Base-by-base conservation (phyloP, 2,113 vertebrate genomes). In the Brachyhypopomus gauderio region DNA sequence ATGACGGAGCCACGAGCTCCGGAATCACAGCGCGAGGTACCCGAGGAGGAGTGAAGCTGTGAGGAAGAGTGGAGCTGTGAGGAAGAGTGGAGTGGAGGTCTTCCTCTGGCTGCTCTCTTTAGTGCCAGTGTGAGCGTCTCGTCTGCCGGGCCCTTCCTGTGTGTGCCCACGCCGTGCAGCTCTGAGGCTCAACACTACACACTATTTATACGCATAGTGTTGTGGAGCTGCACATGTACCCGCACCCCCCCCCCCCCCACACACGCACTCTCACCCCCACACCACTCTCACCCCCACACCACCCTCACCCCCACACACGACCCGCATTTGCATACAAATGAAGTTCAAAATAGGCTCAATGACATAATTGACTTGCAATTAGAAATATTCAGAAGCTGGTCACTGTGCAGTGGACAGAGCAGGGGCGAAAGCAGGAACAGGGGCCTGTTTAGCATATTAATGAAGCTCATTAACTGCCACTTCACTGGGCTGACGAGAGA, bases 351-450 rank as follows among this genome's bases (percentile, higher is more conserved):
- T 85, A 90, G 88, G 91, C 93, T 94, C 92, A 93, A 94, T 94
- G 92, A 93, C 93, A 94, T 94, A 94, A 94, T 94, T 94, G 94
- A 94, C 93, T 94, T 86, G 89, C 92, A 94, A 94, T 94, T 94
- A 94, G 89, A 94, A 92, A 93, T 90, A 91, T 94, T 92, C 91
- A 88, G 85, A 88, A 90, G 92, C 88, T 91, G 93, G 93, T 94
- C 93, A 94, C 93, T 94, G 91, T 91, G 89, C 89, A 89, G 89
- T 90, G 92, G 91, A 90, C 80, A 77, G 90, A 90, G 87, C 87
- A 79, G 79, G 87, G 86, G 88, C 87, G 83, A 89, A 92, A 92
- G 90, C 86, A 84, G 80, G 86, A 86, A 87, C 91, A 91, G 91
- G 90, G 89, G 92, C 88, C 93, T 93, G 90, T 91, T 94, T 93